phyloP scores from a whole-genome alignment of 2,888 invertebrate species.

The Harpagoxenus sublaevis region DNA sequence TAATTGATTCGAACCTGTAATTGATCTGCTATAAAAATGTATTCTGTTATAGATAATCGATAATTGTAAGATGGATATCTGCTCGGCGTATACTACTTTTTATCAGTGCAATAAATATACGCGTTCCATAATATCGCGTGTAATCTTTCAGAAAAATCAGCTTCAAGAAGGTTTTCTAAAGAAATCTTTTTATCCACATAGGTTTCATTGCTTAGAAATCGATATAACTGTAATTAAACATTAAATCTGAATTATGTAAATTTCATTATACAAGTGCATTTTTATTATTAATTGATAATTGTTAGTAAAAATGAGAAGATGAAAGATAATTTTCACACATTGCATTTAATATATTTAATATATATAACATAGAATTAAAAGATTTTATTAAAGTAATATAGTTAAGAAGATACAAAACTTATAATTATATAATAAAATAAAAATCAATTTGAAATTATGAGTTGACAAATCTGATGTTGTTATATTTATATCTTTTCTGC shows the following conservation, averaged over 20 bases:
- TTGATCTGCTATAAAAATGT: background rate
- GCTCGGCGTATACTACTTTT: background rate
- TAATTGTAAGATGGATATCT: background rate
- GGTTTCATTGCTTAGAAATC: background rate
- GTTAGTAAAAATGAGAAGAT: background rate
- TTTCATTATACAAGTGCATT: background rate
- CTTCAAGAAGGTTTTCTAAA: background rate
- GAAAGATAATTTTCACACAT: background rate
- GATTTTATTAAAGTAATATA: background rate
- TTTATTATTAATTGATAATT: background rate
- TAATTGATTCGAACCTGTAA: background rate
- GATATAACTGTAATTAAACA: background rate
- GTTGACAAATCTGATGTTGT: background rate
- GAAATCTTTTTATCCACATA: background rate
- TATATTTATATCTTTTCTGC: background rate
- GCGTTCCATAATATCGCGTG: background rate
- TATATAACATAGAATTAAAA: background rate
- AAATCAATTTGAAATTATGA: background rate
- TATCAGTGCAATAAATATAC: constrained; percentile 3
- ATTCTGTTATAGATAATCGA: constrained; percentile 8
- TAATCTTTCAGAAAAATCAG: background rate
- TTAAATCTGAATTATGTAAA: background rate
- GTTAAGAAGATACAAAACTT: background rate
- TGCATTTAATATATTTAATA: background rate
- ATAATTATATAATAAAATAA: background rate